Base-by-base conservation (phyloP, 2,113 vertebrate species). In the Benitochromis conjunctus region DNA sequence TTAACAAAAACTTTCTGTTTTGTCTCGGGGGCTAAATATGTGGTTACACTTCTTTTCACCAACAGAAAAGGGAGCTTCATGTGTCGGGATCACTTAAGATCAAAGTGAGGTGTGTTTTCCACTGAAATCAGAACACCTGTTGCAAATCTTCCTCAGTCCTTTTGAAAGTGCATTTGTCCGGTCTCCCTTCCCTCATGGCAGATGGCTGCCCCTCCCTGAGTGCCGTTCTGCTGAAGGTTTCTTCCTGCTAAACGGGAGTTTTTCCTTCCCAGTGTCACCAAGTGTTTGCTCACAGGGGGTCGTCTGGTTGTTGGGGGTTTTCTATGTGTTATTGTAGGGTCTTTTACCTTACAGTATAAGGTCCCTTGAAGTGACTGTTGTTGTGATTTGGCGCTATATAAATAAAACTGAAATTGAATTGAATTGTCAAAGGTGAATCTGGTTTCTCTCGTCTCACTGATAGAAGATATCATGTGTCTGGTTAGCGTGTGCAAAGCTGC, bases 401-500 rank as follows among this genome's bases (percentile, higher is more conserved):
- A 19, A 62, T 34, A 29, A 62, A 34, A 62, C 58, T 62, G 57
- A 19, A 60, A 60, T 60, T 62, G 16, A 38, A 38, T 9, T 38
- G 36, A 62, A 62, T 62, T 62, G 34, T 62, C 54, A n/a, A 69
- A 38, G 26, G 13, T 56, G 13, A 84, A 43, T 69, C 34, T 19
- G 58, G 53, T 64, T 36, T 83, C 21, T 54, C 26, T 85, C 12
- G 6, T 58, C 16, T 77, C 80, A 48, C 38, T 53, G 62, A 64
- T 34, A 11, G 80, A 84, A 29, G 43, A 19, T 56, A 79, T 92
- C 79, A 29, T 82, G 57, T 88, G 58, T 88, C 78, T 51, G 29
- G 7, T 16, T 41, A 38, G 7, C 24, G 36, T 43, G 12, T 21
- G 14, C 64, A 11, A 26, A 51, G 41, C 43, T 31, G 69, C 69